These are phyloP conservation scores for Staurois parvus DNA, from an alignment of 2,797 vertebrate species.

Conservation along the genomic window DNA sequence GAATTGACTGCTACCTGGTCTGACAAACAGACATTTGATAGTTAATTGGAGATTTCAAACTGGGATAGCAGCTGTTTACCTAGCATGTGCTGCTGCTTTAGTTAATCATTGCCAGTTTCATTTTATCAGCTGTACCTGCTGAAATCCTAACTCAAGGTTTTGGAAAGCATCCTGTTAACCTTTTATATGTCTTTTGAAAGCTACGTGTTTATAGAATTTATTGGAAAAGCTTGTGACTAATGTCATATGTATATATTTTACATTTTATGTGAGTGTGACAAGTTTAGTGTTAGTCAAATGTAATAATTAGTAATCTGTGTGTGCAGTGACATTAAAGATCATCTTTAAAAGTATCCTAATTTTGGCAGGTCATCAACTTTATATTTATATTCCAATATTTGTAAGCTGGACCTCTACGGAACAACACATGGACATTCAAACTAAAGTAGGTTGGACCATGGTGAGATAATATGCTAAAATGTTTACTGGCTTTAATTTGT, in stretches of 20 bases:
- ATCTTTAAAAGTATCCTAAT: no score
- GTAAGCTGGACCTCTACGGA: no score
- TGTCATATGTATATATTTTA: neutral
- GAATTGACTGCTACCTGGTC: neutral
- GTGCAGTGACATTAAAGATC: no score
- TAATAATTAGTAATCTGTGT: no score
- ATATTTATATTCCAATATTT: no score
- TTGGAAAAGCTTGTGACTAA: neutral
- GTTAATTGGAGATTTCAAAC: slow-evolving; percentile 34
- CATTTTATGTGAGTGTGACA: no score
- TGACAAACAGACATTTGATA: neutral
- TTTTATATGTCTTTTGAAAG: neutral
- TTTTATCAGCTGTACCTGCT: slow-evolving; percentile 21
- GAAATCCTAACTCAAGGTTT: slow-evolving; percentile 30
- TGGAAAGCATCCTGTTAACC: slow-evolving; percentile 35
- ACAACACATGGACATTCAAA: no score
- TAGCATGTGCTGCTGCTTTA: neutral
- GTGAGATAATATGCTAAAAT: no score
- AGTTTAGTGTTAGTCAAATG: no score
- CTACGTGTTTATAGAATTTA: neutral
- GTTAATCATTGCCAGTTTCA: slow-evolving; percentile 49
- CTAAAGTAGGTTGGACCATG: no score
- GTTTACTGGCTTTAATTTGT: no score
- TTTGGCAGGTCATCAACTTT: no score
- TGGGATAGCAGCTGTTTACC: slow-evolving; percentile 14